phyloP scores from a whole-genome alignment of 2,113 vertebrate species.

The Cyprinodon brontotheroides region DNA sequence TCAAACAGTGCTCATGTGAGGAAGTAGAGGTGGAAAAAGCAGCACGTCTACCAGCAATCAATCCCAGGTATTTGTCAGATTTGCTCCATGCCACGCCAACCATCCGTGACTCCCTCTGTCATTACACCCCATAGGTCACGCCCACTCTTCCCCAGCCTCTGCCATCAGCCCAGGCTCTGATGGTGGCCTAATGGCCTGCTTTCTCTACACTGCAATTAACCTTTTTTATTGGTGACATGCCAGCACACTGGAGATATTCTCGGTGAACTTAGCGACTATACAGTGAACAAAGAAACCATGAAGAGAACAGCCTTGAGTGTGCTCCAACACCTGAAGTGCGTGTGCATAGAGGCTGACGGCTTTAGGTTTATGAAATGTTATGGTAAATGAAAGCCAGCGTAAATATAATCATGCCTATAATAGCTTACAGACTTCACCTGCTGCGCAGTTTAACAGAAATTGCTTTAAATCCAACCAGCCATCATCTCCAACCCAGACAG shows the following conservation, averaged over 20 bases:
- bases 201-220: slow-evolving; percentile 75
- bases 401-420: slow-evolving; percentile 10
- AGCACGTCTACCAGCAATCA: slow-evolving; percentile 51
- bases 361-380: slow-evolving; percentile 22
- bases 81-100: slow-evolving; percentile 42
- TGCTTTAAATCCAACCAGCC: slow-evolving; percentile 50
- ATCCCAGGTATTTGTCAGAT: slow-evolving; percentile 63
- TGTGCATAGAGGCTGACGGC: neutral
- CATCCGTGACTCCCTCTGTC: slow-evolving; percentile 63
- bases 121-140: slow-evolving; percentile 68
- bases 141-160: slow-evolving; percentile 40
- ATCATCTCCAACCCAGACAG: slow-evolving; percentile 50
- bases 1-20: neutral
- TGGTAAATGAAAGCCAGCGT: neutral
- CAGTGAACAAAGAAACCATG: no score
- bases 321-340: neutral
- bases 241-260: slow-evolving; percentile 64
- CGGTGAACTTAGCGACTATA: no score
- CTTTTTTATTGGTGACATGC: slow-evolving; percentile 76
- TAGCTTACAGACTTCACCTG: slow-evolving; percentile 40
- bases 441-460: slow-evolving; percentile 36
- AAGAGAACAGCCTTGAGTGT: slow-evolving; percentile 14
- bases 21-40: slow-evolving; percentile 30
- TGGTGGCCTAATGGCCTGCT: slow-evolving; percentile 69
- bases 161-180: slow-evolving; percentile 51